Evolutionary conservation across 2,888 invertebrate species (phyloP).

Genomic region (Euphydryas editha): DNA sequence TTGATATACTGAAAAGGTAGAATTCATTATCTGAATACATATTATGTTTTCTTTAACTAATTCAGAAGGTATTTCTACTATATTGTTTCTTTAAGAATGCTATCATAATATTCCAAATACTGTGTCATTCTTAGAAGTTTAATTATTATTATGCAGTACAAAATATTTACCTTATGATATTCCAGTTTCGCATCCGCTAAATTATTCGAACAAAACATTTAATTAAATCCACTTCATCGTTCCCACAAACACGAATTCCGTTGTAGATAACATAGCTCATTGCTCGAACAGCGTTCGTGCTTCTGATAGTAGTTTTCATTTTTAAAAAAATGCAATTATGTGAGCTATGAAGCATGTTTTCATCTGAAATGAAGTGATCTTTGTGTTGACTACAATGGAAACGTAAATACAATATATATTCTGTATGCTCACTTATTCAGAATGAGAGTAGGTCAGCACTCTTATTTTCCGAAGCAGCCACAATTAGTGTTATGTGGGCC

Average conservation of each 20-base stretch:
- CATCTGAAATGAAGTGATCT: constrained; percentile 43
- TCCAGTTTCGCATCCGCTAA: not conserved
- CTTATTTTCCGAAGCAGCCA: constrained; percentile 35
- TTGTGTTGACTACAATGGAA: constrained; percentile 42
- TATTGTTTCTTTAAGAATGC: too few relatives aligned
- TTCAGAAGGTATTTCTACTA: too few relatives aligned
- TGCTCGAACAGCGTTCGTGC: not conserved
- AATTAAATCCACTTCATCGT: constrained; percentile 7
- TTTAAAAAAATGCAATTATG: constrained; percentile 34
- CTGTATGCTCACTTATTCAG: constrained; percentile 39
- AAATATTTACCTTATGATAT: not conserved
- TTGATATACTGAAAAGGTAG: too few relatives aligned
- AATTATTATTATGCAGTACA: not conserved
- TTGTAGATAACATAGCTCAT: constrained; percentile 6
- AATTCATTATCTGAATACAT: too few relatives aligned
- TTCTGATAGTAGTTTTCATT: constrained; percentile 14
- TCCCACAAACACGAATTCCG: constrained; percentile 1
- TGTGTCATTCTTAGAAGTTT: not conserved
- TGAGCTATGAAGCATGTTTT: constrained; percentile 33
- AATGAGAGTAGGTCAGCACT: constrained; percentile 44
- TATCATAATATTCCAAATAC: not conserved
- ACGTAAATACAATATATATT: constrained; percentile 44
- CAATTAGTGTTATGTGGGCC: constrained; percentile 42
- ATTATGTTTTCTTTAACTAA: too few relatives aligned
- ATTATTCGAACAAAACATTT: constrained; percentile 5